Evolutionary conservation across 2,113 vertebrate genomes (phyloP).

Genomic region (Hiodon alosoides): DNA sequence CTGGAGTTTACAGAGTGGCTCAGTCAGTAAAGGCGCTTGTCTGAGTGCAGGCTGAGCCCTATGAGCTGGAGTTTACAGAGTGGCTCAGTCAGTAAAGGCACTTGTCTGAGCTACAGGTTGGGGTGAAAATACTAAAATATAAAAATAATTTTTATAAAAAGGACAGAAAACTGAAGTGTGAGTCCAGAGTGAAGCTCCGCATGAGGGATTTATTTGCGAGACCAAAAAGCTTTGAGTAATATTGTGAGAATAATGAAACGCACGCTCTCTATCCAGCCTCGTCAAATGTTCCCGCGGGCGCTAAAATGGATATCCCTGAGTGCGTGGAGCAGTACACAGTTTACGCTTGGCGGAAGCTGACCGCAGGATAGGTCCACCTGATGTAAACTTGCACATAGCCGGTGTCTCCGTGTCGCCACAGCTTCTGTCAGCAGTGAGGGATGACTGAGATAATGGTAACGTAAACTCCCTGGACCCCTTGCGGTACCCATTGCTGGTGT

Average conservation of each 20-base stretch:
- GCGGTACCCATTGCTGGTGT: background rate
- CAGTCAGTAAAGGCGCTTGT: too few relatives aligned
- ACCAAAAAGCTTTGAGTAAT: background rate
- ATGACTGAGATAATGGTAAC: conserved; percentile 1
- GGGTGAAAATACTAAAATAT: too few relatives aligned
- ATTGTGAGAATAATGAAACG: background rate
- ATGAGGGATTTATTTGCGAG: background rate
- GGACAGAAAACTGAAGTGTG: too few relatives aligned
- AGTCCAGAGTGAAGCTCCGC: too few relatives aligned
- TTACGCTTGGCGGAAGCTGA: conserved; percentile 3
- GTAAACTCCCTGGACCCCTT: background rate
- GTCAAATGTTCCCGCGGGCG: background rate
- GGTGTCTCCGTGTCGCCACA: background rate
- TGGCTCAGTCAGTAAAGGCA: too few relatives aligned
- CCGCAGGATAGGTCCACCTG: conserved; percentile 15
- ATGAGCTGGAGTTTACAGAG: too few relatives aligned
- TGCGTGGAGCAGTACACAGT: background rate
- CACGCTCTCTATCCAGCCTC: background rate
- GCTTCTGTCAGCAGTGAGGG: conserved; percentile 18
- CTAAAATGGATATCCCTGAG: background rate
- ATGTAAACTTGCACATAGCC: background rate
- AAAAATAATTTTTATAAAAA: too few relatives aligned
- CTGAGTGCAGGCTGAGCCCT: too few relatives aligned
- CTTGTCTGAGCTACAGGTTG: too few relatives aligned
- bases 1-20: too few relatives aligned